Percentiles rank a stretch among this genome's conserved stretches.
phyloP scores from a whole-genome alignment of 2,113 vertebrate species.

The Eurystomus gularis region DNA sequence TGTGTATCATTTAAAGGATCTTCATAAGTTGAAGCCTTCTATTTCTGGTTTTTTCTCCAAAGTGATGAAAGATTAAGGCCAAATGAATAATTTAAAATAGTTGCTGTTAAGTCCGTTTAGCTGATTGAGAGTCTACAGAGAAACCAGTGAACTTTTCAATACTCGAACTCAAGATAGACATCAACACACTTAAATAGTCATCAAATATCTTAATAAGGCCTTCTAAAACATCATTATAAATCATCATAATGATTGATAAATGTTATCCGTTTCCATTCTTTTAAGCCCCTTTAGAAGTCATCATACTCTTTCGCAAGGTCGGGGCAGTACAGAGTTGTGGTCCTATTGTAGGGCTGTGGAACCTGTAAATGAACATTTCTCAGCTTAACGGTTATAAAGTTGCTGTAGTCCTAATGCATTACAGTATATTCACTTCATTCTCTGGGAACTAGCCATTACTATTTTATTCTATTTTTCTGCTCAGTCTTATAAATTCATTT shows the following conservation, averaged over 20 bases:
- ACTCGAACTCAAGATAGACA: background rate
- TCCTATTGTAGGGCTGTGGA: background rate
- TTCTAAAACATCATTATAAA: background rate
- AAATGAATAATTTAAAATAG: constrained; percentile 53
- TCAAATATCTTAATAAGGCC: background rate
- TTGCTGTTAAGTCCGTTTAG: constrained; percentile 8
- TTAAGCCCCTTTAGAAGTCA: background rate
- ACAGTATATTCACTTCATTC: background rate
- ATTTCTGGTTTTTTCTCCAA: constrained; percentile 29
- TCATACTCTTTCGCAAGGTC: background rate
- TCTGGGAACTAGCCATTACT: background rate
- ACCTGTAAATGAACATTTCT: background rate
- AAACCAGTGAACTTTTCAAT: background rate
- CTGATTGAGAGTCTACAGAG: background rate
- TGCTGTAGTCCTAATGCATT: background rate
- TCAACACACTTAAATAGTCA: background rate
- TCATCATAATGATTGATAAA: background rate
- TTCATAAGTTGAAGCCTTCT: background rate
- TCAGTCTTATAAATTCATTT: background rate
- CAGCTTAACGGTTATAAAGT: background rate
- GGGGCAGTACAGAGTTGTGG: background rate
- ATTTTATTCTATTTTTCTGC: background rate
- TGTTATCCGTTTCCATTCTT: background rate
- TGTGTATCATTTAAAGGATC: background rate
- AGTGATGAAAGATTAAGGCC: constrained; percentile 28